Conservation (phyloP, 2,888 invertebrate genomes). For the Macropis europaea region DNA sequence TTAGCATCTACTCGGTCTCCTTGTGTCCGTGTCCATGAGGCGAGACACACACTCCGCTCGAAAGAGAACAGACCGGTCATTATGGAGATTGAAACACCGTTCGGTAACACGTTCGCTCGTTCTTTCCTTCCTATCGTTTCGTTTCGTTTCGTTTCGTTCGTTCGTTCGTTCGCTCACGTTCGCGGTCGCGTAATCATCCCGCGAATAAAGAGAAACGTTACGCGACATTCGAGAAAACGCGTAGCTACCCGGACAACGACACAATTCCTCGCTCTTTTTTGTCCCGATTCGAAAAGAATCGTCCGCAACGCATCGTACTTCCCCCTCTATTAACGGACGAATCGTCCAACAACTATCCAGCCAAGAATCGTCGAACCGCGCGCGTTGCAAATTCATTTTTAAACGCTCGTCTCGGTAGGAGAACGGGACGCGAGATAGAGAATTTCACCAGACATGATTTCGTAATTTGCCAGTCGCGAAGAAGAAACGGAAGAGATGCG, state of each 20-base stretch:
- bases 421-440: too few relatives aligned
- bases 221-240: slow-evolving; percentile 13
- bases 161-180: slow-evolving; percentile 21
- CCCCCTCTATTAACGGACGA: background rate
- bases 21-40: slow-evolving; percentile 31
- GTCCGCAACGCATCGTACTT: background rate
- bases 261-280: background rate
- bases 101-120: slow-evolving; percentile 61
- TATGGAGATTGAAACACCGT: slow-evolving; percentile 75
- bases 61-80: slow-evolving; percentile 70
- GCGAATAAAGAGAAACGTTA: slow-evolving; percentile 29
- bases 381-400: too few relatives aligned
- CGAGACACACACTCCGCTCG: slow-evolving; percentile 45
- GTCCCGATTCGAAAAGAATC: background rate
- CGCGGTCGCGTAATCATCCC: slow-evolving; percentile 40
- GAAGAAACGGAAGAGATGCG: background rate
- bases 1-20: slow-evolving; percentile 72
- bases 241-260: slow-evolving; percentile 1
- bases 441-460: too few relatives aligned
- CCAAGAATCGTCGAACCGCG: too few relatives aligned
- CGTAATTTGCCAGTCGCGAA: too few relatives aligned
- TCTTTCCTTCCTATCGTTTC: slow-evolving; percentile 44
- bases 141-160: slow-evolving; percentile 12
- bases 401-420: too few relatives aligned
- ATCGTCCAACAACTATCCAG: too few relatives aligned